Evolutionary conservation across 2,113 vertebrate species (phyloP).

Genomic region (Anoplopoma fimbria): DNA sequence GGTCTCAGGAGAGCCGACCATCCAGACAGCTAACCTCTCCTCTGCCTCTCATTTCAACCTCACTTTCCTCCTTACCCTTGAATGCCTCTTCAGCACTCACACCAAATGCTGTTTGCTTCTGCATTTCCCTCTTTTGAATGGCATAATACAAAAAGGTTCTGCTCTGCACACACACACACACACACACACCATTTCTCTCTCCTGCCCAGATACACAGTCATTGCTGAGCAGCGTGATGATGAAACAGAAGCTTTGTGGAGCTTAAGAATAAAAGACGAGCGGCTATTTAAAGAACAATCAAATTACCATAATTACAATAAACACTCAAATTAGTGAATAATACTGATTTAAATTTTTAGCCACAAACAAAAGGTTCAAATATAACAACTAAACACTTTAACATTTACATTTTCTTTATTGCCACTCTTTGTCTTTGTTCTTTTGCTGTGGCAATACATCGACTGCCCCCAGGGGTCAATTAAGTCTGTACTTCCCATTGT

Average conservation of each 20-base stretch:
- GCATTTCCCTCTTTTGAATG: background rate
- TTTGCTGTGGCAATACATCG: too few species aligned
- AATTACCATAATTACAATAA: background rate
- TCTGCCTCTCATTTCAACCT: conserved; percentile 27
- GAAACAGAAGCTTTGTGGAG: background rate
- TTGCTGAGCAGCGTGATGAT: background rate
- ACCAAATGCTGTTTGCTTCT: background rate
- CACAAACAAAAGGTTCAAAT: background rate
- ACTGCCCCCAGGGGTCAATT: background rate
- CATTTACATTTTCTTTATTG: background rate
- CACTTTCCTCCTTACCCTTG: background rate
- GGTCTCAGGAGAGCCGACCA: conserved; percentile 28
- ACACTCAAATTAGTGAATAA: background rate
- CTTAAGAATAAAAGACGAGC: background rate
- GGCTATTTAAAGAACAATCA: background rate
- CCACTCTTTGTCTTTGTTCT: background rate
- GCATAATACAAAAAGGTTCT: background rate
- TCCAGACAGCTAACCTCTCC: conserved; percentile 34
- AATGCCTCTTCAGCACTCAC: conserved; percentile 8
- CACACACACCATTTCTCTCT: background rate
- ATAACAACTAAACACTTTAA: background rate
- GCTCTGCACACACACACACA: background rate
- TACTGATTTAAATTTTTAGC: background rate
- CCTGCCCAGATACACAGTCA: background rate
- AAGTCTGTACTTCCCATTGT: background rate